Evolutionary conservation across 92 coral and sea anemone species (phyloP).

Genomic region (Parazoanthus darwini): DNA sequence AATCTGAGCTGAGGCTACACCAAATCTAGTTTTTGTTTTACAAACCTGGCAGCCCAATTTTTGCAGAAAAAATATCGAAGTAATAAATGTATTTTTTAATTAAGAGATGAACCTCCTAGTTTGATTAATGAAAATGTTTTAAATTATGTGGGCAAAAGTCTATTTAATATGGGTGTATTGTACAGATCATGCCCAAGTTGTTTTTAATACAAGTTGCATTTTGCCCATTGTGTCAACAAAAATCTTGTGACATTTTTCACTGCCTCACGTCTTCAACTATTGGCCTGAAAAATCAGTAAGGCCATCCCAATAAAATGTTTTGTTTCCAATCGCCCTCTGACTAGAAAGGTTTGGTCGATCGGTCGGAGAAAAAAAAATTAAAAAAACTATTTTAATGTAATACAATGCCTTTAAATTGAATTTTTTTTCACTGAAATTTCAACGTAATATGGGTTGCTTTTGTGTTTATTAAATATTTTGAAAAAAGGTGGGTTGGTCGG

Average conservation of each 20-base stretch:
- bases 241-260: slow-evolving; percentile 14
- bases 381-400: slow-evolving; percentile 16
- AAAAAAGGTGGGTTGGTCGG: background rate
- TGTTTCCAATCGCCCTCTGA: slow-evolving; percentile 2
- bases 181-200: too few relatives aligned
- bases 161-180: too few relatives aligned
- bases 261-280: slow-evolving; percentile 11
- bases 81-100: slow-evolving; percentile 19
- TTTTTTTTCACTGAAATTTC: slow-evolving; percentile 21
- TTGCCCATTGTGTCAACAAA: background rate
- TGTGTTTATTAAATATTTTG: too few relatives aligned
- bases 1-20: background rate
- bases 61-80: slow-evolving; percentile 23
- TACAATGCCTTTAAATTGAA: too few relatives aligned
- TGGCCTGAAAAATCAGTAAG: slow-evolving; percentile 24
- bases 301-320: slow-evolving; percentile 1
- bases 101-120: slow-evolving; percentile 10
- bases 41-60: slow-evolving; percentile 23
- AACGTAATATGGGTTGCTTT: background rate
- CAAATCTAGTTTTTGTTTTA: slow-evolving; percentile 21
- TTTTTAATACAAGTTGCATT: background rate
- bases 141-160: too few relatives aligned
- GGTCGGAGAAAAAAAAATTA: slow-evolving; percentile 23
- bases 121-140: too few relatives aligned
- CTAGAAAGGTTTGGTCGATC: slow-evolving; percentile 15